Evolutionary conservation across 2,113 vertebrate species (phyloP).

Genomic region (Prunella fulvescens): DNA sequence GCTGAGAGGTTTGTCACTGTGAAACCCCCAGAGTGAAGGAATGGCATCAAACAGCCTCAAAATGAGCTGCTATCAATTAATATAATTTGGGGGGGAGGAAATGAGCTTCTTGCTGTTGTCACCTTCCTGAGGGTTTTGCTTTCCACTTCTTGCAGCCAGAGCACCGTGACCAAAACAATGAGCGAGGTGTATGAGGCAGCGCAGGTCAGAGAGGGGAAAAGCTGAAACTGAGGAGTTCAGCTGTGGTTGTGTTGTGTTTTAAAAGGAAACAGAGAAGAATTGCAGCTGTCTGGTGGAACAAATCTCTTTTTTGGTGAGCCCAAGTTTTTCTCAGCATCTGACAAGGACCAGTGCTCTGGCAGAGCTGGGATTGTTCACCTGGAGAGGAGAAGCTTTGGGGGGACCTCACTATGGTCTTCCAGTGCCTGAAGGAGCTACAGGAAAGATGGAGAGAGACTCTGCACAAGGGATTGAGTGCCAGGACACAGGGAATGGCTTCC

Average conservation of each 20-base stretch:
- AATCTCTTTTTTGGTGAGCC: neutral
- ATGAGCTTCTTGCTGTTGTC: neutral
- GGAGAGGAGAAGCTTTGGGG: neutral
- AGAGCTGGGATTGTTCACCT: neutral
- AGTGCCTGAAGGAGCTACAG: neutral
- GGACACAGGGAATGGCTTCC: neutral
- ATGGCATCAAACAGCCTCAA: neutral
- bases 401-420: fast-evolving
- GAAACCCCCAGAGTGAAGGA: neutral
- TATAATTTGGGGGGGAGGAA: fast-evolving
- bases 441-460: neutral
- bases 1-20: neutral
- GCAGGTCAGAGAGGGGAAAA: neutral
- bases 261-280: neutral
- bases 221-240: neutral
- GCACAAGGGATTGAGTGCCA: fast-evolving
- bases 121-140: neutral
- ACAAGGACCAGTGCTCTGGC: neutral
- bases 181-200: fast-evolving
- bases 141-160: neutral
- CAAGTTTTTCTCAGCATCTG: neutral
- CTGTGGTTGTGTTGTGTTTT: neutral
- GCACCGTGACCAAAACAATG: neutral
- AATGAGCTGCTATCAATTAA: neutral
- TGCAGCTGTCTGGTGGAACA: neutral